These are phyloP conservation scores for Diplodus sargus DNA, from an alignment of 2,797 vertebrate species.

Conservation along the genomic window DNA sequence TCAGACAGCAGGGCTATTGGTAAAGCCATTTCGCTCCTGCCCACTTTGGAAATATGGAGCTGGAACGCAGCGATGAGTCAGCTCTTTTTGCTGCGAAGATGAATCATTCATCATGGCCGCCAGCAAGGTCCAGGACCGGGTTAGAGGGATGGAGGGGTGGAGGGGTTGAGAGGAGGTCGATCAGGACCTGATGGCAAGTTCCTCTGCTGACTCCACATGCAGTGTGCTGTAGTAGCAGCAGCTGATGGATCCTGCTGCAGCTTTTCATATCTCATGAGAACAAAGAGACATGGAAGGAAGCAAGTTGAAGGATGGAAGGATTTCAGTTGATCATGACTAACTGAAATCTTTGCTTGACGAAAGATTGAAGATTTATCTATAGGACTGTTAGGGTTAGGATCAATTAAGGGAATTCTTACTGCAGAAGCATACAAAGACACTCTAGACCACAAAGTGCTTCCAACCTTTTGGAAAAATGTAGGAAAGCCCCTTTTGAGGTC, in stretches of 20 bases:
- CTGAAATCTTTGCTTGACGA: background rate
- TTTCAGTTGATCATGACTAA: background rate
- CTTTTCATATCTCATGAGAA: background rate
- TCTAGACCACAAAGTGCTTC: background rate
- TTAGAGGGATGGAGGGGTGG: constrained; percentile 38
- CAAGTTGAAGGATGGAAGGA: background rate
- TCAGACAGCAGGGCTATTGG: constrained; percentile 58
- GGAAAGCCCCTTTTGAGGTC: background rate
- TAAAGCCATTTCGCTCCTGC: constrained; percentile 74
- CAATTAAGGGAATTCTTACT: background rate
- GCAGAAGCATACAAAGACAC: too few relatives aligned
- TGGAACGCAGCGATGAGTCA: constrained; percentile 79
- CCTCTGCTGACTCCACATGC: constrained; percentile 76
- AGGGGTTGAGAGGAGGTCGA: constrained; percentile 68
- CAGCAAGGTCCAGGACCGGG: constrained; percentile 68
- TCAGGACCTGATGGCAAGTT: constrained; percentile 76
- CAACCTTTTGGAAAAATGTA: background rate
- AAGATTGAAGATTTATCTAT: background rate
- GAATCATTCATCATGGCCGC: constrained; percentile 85
- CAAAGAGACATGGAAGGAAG: background rate
- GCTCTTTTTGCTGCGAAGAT: constrained; percentile 74
- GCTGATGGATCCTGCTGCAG: constrained; percentile 30
- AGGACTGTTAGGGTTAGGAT: background rate
- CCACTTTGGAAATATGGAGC: constrained; percentile 76
- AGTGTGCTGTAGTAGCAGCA: constrained; percentile 14